phyloP scores from a whole-genome alignment of 1,140 invertebrate genomes.

The Drosophila eugracilis region DNA sequence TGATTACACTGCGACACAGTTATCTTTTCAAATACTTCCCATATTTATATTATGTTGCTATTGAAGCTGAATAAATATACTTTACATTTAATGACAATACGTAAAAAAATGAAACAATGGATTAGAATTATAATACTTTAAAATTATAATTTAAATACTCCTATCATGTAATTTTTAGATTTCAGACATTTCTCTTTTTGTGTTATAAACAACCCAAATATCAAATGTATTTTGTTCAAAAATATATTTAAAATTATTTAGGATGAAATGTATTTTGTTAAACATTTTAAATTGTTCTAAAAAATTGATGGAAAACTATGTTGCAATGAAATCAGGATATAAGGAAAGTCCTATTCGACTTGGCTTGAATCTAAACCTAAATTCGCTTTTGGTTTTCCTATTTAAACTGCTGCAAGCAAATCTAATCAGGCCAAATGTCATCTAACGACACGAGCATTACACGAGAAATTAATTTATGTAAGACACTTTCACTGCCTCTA shows the following conservation, averaged over 20 bases:
- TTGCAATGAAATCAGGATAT: neutral
- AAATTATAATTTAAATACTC: too few species aligned
- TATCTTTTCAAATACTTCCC: neutral
- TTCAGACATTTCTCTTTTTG: too few species aligned
- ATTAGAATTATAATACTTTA: too few species aligned
- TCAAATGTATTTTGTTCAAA: too few species aligned
- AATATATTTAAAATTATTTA: too few species aligned
- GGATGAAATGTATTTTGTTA: too few species aligned
- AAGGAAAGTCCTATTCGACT: slow-evolving; percentile 1
- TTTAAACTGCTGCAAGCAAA: slow-evolving; percentile 35
- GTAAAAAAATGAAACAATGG: too few species aligned
- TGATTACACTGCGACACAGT: slow-evolving; percentile 3
- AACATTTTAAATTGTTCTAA: neutral
- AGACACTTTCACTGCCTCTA: slow-evolving; percentile 74
- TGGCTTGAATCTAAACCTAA: slow-evolving; percentile 23
- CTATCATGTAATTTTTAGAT: too few species aligned
- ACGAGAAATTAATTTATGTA: slow-evolving; percentile 37
- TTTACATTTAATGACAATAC: too few species aligned
- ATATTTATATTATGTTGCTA: too few species aligned
- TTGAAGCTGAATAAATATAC: too few species aligned
- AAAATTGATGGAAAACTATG: neutral
- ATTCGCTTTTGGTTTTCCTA: slow-evolving; percentile 37
- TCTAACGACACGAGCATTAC: slow-evolving; percentile 37
- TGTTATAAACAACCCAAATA: too few species aligned
- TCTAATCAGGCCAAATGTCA: slow-evolving; percentile 39